Evolutionary conservation across 2,797 vertebrate genomes (phyloP), one percentile per base, ranked within the genome.

Genomic region (Chaetophractus vellerosus): DNA sequence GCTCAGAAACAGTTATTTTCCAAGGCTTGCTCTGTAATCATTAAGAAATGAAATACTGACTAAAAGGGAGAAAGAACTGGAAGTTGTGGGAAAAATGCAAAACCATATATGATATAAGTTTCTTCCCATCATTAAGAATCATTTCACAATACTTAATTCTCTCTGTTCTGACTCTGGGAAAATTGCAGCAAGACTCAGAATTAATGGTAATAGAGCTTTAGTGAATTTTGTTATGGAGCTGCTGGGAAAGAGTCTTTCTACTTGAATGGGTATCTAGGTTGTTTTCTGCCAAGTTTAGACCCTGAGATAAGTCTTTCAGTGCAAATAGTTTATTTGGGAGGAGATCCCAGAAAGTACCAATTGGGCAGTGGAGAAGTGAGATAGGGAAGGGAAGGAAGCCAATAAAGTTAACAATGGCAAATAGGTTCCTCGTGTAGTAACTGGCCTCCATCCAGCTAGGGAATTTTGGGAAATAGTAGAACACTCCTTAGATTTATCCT

Each of bases 111-210:
- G 45, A 45, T 45, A 45, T 45, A 66, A 24, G 11, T 68, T 61
- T 50, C 18, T 66, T 90, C 57, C 74, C 21, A 64, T 80, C 15
- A 28, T n/a, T 81, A 63, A 31, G 9, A 59, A 11, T 63, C 61
- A 80, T 36, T 21, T 48, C 52, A 72, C 14, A 16, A 21, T 71
- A 9, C 9, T 12, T 28, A 63, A 91, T 64, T 41, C 12, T 93
- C 50, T 59, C 76, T 68, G 12, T 66, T 89, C 8, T 74, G 38
- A 61, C 9, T 71, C 19, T 57, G 28, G 15, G 19, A 75, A 84
- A 94, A 64, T 21, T 74, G 12, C 4, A 80, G 31, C 24, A 89
- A 93, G 45, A 41, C 6, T 86, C 57, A 64, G 12, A 83, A 88
- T 50, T 38, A 64, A 78, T 14, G 8, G n/a, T 31, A 50, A 21